Evolutionary conservation across 2,888 invertebrate genomes (phyloP).

Genomic region (Erpobdella octoculata): DNA sequence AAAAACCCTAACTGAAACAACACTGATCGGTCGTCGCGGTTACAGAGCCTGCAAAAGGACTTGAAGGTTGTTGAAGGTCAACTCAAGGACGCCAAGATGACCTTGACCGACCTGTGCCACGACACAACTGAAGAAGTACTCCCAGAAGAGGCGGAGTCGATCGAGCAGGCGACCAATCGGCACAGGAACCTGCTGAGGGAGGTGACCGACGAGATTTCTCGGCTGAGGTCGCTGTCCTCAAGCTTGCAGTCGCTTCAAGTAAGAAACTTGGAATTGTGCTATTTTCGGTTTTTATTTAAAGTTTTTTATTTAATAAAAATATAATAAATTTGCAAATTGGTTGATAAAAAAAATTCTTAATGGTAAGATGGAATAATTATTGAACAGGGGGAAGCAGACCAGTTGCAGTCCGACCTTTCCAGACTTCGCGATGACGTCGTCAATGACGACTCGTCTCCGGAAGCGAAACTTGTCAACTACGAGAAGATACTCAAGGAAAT

Average conservation of each 20-base stretch:
- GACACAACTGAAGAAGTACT: neutral
- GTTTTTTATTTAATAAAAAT: no score
- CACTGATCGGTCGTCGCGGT: no score
- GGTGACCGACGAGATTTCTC: neutral
- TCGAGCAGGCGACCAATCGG: neutral
- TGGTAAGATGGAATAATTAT: no score
- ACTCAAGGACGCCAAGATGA: constrained; percentile 17
- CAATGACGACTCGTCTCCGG: neutral
- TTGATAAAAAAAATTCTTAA: no score
- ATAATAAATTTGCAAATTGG: no score
- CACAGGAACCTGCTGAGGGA: neutral
- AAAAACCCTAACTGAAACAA: no score
- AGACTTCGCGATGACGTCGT: neutral
- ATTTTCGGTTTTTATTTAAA: no score
- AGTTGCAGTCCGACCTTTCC: constrained; percentile 7
- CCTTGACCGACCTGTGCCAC: constrained; percentile 11
- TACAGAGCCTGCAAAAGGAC: constrained; percentile 12
- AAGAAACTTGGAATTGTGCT: neutral
- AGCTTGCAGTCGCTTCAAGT: constrained; percentile 11
- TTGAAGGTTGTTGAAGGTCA: constrained; percentile 19
- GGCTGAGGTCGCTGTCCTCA: constrained; percentile 7
- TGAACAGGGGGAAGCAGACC: neutral
- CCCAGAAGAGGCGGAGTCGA: constrained; percentile 11
- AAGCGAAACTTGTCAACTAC: neutral
- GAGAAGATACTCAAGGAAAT: neutral